Percentiles rank a stretch among this genome's conserved stretches.
phyloP scores from a whole-genome alignment of 2,113 vertebrate genomes.

The Puntigrus tetrazona region DNA sequence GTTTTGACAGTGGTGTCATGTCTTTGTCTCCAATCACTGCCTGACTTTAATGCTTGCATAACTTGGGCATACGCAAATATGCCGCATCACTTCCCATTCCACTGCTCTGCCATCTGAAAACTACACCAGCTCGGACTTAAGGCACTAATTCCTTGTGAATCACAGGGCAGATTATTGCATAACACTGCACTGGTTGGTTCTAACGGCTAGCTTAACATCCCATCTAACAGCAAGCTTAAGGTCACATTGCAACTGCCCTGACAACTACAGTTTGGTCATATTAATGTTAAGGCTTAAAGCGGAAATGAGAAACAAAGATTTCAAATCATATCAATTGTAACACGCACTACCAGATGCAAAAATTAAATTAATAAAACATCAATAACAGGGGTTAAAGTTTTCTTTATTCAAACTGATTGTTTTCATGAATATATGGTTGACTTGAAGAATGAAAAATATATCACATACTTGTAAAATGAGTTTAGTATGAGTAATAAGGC shows the following conservation, averaged over 20 bases:
- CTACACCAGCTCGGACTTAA: background rate
- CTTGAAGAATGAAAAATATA: too few relatives aligned
- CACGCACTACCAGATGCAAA: background rate
- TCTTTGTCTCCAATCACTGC: background rate
- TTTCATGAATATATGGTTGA: too few relatives aligned
- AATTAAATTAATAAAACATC: too few relatives aligned
- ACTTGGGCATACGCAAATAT: slow-evolving; percentile 28
- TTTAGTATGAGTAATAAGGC: too few relatives aligned
- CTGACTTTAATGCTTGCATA: background rate
- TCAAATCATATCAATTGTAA: background rate
- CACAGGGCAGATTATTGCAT: slow-evolving; percentile 31
- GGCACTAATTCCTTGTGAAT: slow-evolving; percentile 3
- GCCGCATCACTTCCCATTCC: background rate
- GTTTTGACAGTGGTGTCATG: background rate
- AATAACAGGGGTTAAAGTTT: too few relatives aligned
- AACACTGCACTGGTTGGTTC: background rate
- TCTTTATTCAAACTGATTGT: too few relatives aligned
- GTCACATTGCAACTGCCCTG: background rate
- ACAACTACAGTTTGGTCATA: background rate
- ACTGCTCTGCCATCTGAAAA: slow-evolving; percentile 24
- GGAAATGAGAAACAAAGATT: background rate
- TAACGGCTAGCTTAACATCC: background rate
- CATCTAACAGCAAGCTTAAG: background rate
- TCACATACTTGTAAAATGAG: too few relatives aligned
- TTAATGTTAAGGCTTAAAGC: background rate